These are phyloP conservation scores for Onychostoma macrolepis DNA, from an alignment of 2,113 vertebrate genomes.

Conservation along the genomic window DNA sequence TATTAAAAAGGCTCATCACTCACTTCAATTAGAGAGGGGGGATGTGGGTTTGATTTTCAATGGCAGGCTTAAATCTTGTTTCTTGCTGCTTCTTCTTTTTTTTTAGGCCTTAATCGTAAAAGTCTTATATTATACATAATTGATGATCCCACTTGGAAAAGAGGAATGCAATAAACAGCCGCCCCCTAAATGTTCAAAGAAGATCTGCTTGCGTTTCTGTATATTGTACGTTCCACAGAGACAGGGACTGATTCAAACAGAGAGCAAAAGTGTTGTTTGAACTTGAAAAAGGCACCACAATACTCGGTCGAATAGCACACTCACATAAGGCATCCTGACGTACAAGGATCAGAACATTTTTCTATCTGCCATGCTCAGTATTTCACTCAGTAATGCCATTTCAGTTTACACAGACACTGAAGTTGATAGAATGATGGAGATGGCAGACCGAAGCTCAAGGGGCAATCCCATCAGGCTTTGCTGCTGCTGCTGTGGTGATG, in stretches of 20 bases:
- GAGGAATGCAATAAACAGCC: slow-evolving; percentile 36
- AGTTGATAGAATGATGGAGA: slow-evolving; percentile 9
- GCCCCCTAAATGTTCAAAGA: slow-evolving; percentile 60
- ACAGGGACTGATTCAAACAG: slow-evolving; percentile 43
- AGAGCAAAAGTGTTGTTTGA: slow-evolving; percentile 53
- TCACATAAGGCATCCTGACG: background rate
- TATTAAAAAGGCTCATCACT: slow-evolving; percentile 59
- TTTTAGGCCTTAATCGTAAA: slow-evolving; percentile 65
- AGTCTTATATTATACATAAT: slow-evolving; percentile 66
- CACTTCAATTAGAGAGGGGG: slow-evolving; percentile 60
- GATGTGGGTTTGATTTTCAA: slow-evolving; percentile 42
- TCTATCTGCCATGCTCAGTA: slow-evolving; percentile 23
- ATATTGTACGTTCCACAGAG: slow-evolving; percentile 53
- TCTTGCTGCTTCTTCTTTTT: slow-evolving; percentile 43
- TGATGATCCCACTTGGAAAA: slow-evolving; percentile 58
- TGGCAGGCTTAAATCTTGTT: slow-evolving; percentile 49
- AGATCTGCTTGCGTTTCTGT: slow-evolving; percentile 51
- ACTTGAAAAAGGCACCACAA: slow-evolving; percentile 59
- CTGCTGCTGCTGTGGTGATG: slow-evolving; percentile 22
- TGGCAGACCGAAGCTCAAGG: slow-evolving; percentile 6
- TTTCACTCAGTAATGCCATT: slow-evolving; percentile 22
- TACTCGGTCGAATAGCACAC: slow-evolving; percentile 56
- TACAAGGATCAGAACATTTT: slow-evolving; percentile 18
- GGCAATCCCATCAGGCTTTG: slow-evolving; percentile 37
- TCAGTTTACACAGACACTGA: slow-evolving; percentile 30